Conservation (phyloP, 1,140 invertebrate genomes). For the Oryctes rhinoceros region DNA sequence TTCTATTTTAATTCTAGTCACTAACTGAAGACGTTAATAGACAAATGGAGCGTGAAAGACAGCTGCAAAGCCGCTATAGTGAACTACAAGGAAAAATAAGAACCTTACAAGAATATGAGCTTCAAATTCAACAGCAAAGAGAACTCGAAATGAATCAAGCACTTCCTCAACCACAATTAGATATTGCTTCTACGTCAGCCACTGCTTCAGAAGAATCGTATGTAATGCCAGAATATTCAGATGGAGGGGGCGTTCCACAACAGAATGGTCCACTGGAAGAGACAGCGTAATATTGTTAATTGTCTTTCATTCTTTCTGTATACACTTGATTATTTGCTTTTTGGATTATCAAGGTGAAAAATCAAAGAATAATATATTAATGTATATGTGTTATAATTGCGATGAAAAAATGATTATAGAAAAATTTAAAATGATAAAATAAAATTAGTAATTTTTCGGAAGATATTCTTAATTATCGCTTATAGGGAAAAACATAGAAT, state of each 20-base stretch:
- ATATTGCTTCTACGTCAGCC: not conserved
- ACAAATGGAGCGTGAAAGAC: constrained; percentile 90
- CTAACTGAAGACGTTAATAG: constrained; percentile 91
- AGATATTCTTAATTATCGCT: not conserved
- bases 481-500: too few relatives aligned
- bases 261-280: constrained; percentile 6
- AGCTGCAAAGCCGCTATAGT: constrained; percentile 82
- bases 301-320: constrained; percentile 2
- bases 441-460: not conserved
- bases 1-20: constrained; percentile 66
- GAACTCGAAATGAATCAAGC: constrained; percentile 24
- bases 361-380: constrained; percentile 2
- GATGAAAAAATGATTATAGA: not conserved
- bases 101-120: constrained; percentile 40
- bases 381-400: constrained; percentile 1
- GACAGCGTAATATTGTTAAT: not conserved
- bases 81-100: constrained; percentile 69
- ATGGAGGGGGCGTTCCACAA: not conserved
- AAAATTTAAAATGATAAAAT: not conserved
- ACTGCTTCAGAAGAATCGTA: not conserved
- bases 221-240: not conserved
- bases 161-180: not conserved
- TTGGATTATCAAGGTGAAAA: not conserved
- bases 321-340: not conserved
- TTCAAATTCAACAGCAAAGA: constrained; percentile 38